Evolutionary conservation across 2,113 vertebrate genomes (phyloP).

Genomic region (Tragulus kanchil): DNA sequence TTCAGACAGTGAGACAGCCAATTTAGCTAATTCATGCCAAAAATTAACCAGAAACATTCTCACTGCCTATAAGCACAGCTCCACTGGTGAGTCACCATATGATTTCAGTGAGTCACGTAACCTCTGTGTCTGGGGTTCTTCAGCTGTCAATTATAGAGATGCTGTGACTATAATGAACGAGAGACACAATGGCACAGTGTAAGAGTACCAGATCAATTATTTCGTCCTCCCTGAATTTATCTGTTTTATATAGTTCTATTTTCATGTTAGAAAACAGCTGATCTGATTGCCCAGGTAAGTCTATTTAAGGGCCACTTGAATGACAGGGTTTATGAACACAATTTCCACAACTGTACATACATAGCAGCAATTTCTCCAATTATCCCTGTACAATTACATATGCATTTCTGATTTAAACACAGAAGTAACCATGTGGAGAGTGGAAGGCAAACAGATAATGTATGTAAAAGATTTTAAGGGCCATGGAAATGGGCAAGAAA

Average conservation of each 20-base stretch:
- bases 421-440: slow-evolving; percentile 12
- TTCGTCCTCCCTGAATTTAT: slow-evolving; percentile 40
- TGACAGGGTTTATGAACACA: slow-evolving; percentile 49
- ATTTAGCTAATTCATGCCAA: slow-evolving; percentile 71
- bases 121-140: slow-evolving; percentile 74
- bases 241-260: slow-evolving; percentile 38
- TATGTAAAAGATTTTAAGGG: slow-evolving; percentile 50
- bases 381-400: neutral
- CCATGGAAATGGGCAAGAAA: slow-evolving; percentile 33
- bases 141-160: slow-evolving; percentile 74
- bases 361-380: slow-evolving; percentile 46
- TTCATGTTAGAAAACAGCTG: slow-evolving; percentile 66
- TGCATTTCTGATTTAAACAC: slow-evolving; percentile 54
- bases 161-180: slow-evolving; percentile 62
- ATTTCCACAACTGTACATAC: slow-evolving; percentile 54
- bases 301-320: slow-evolving; percentile 47
- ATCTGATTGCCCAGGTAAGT: slow-evolving; percentile 20
- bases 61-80: slow-evolving; percentile 72
- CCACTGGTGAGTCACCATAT: slow-evolving; percentile 69
- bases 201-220: slow-evolving; percentile 48
- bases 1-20: slow-evolving; percentile 69
- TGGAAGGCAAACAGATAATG: slow-evolving; percentile 33
- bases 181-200: slow-evolving; percentile 16
- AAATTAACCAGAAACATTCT: slow-evolving; percentile 78
- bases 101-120: slow-evolving; percentile 77